Base-by-base conservation (phyloP, 2,113 vertebrate genomes). In the Corydoras sp. region DNA sequence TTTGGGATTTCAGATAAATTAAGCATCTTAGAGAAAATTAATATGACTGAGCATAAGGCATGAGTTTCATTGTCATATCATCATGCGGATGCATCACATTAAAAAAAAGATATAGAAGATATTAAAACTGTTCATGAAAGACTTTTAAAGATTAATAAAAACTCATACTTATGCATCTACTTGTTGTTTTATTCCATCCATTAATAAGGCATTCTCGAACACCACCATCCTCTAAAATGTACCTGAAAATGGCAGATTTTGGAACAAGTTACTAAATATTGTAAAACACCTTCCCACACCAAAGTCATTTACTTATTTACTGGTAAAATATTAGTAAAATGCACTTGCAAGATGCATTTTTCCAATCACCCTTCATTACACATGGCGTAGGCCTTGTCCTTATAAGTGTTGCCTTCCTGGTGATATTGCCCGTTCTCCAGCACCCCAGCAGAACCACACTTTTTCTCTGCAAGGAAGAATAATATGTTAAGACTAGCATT, bases 311-410 rank as follows among this genome's bases (percentile, higher is more conserved):
- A 43, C 18, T 24, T 24, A 24, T 24, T 24, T 24, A 24, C 18
- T 24, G 2, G 18, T 24, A 24, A 24, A 11, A 8, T 56, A 18
- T 30, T 10, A 35, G 11, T 53, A 18, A 18, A 1, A 50, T 24
- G 18, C 18, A 24, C 35, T 43, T 43, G 35, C 1, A 30, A n/a
- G 10, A 18, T 48, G 35, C 35, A 5, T 43, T 43, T 43, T 12
- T 58, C 3, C 9, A 4, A 11, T 78, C 69, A 88, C 87, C 88
- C 88, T 0, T 77, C 3, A 0, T 83, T 73, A 65, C 88, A 89
- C 30, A 15, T 10, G 1, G 86, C 85, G 14, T 65, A 69, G 24
- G 79, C 86, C 24, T 24, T 81, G 32, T 85, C 81, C 4, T 85
- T 83, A 0, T 77, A 74, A 0, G 76, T 6, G 1, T 67, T 75